Percentiles rank a stretch among this genome's conserved stretches.
Evolutionary conservation across 2,888 invertebrate genomes (phyloP).

Genomic region (Torymus auratus): DNA sequence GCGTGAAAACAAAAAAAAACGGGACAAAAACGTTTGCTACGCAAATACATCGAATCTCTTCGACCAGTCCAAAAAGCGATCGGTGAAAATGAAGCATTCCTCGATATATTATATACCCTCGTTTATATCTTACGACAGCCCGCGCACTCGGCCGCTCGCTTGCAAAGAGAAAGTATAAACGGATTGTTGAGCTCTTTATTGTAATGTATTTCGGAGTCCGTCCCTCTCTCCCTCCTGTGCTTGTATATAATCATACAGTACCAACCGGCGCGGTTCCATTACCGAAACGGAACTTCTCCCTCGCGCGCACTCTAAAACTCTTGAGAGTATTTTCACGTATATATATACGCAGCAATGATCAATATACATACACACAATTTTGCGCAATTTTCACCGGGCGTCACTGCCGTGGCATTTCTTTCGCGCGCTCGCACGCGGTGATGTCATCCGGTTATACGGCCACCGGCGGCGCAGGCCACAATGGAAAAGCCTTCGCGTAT

Average conservation of each 20-base stretch:
- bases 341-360: too few relatives aligned
- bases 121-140: constrained; percentile 42
- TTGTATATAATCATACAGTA: constrained; percentile 21
- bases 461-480: too few relatives aligned
- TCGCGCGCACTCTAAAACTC: constrained; percentile 28
- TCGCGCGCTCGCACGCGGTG: too few relatives aligned
- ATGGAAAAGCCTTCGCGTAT: too few relatives aligned
- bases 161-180: constrained; percentile 42
- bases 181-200: constrained; percentile 52
- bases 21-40: too few relatives aligned
- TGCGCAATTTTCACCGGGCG: constrained; percentile 26
- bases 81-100: constrained; percentile 48
- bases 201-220: constrained; percentile 46
- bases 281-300: constrained; percentile 45
- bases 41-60: too few relatives aligned
- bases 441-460: too few relatives aligned
- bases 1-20: too few relatives aligned
- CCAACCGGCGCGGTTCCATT: constrained; percentile 31
- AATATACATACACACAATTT: neutral
- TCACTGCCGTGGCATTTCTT: neutral
- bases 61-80: neutral
- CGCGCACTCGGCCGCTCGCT: too few relatives aligned
- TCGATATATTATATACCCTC: constrained; percentile 34
- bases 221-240: neutral
- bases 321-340: constrained; percentile 47